Conservation (phyloP, 2,113 vertebrate species). For the Aphyosemion australe region DNA sequence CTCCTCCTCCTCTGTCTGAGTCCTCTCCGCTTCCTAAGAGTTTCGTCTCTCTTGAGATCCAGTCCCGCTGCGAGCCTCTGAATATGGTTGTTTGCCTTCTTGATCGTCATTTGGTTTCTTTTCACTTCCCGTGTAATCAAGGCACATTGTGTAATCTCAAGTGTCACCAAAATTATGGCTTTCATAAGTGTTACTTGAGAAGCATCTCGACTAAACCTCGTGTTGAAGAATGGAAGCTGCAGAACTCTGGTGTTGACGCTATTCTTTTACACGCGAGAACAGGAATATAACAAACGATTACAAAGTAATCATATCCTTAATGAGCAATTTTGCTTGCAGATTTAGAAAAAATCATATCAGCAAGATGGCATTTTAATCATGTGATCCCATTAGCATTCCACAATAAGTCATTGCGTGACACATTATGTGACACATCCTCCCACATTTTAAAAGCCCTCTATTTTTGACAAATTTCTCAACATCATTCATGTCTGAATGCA, state of each 20-base stretch:
- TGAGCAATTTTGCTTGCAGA: slow-evolving; percentile 13
- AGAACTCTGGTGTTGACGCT: slow-evolving; percentile 16
- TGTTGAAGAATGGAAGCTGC: slow-evolving; percentile 18
- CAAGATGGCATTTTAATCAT: slow-evolving; percentile 48
- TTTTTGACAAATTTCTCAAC: slow-evolving; percentile 64
- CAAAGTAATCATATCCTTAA: slow-evolving; percentile 4
- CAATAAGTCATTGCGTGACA: slow-evolving; percentile 59
- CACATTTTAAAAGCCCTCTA: slow-evolving; percentile 56
- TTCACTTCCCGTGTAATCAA: slow-evolving; percentile 48
- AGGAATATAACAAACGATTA: slow-evolving; percentile 14
- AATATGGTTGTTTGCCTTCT: slow-evolving; percentile 33
- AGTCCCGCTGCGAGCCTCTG: slow-evolving; percentile 25
- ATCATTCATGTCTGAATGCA: slow-evolving; percentile 65
- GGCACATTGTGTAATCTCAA: slow-evolving; percentile 43
- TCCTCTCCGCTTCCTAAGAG: slow-evolving; percentile 1
- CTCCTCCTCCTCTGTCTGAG: background rate
- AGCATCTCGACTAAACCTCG: slow-evolving; percentile 24
- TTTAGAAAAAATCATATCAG: slow-evolving; percentile 18
- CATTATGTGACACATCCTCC: slow-evolving; percentile 61
- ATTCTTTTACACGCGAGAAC: slow-evolving; percentile 4
- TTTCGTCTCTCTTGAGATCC: slow-evolving; percentile 21
- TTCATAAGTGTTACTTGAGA: slow-evolving; percentile 33
- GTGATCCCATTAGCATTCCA: slow-evolving; percentile 31
- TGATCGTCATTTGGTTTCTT: slow-evolving; percentile 37
- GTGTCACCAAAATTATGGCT: slow-evolving; percentile 27